Base-by-base conservation (phyloP, 2,797 vertebrate species). In the Percopsis omiscomaycus region DNA sequence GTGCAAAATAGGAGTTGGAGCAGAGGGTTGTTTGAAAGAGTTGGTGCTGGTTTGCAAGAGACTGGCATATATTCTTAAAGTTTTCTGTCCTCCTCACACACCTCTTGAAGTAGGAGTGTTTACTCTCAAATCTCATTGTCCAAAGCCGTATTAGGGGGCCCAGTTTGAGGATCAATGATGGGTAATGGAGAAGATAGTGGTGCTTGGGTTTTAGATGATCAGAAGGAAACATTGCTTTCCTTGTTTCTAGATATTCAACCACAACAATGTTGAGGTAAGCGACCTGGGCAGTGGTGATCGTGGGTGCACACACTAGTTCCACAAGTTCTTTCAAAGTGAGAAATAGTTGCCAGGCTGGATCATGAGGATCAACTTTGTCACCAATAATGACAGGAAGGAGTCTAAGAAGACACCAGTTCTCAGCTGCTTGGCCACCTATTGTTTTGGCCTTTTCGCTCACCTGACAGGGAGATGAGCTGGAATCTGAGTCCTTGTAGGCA, bases 121-220 rank as follows among this genome's bases (percentile, higher is more conserved):
- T 74, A 27, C 67, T 74, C 42, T 78, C 63, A 68, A 70, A 78
- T 42, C 67, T 66, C 55, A 67, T 27, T 53, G 75, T 69, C 66
- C 75, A 74, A 45, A 78, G n/a, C 0, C 65, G 56, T 3, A 78
- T 71, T 4, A 77, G 65, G 15, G 74, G 65, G 14, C 74, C 69
- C 48, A 64, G 9, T 11, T 27, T 68, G 1, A 72, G 12, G 2
- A 61, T 79, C 28, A 71, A 49, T 42, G 53, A 32, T 1, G 65
- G 6, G 22, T 72, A 66, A 15, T 75, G 77, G 13, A 47, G 9
- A 27, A 78, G 14, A 42, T 71, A 68, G 11, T 78, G 71, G n/a
- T 74, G 71, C 13, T 74, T 78, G 51, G 68, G 71, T 78, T 78
- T 78, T 2, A 77, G 52, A 46, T 61, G 64, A 1, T 74, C 6